These are phyloP conservation scores for Masnerella sp. DNA, from an alignment of 2,888 invertebrate species.

Conservation along the genomic window DNA sequence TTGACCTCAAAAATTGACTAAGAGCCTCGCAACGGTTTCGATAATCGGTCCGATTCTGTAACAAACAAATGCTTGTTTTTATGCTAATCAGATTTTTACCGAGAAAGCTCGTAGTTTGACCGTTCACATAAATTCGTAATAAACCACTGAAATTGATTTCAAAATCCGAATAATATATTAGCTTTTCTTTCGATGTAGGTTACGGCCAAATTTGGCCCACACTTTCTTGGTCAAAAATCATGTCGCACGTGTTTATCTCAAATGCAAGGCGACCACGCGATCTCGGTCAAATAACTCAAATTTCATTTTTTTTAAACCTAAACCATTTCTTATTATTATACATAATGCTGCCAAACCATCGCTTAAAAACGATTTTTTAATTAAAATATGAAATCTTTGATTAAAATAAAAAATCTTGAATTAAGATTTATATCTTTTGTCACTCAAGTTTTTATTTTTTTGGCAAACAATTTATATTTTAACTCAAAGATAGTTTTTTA, in stretches of 20 bases:
- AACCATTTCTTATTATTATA: no score
- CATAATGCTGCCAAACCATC: no score
- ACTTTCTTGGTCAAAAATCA: not conserved
- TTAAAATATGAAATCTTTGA: no score
- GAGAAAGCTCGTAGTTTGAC: slow-evolving; percentile 1
- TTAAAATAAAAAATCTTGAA: no score
- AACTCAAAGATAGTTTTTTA: no score
- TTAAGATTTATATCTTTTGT: no score
- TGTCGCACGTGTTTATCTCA: not conserved
- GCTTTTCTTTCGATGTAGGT: not conserved
- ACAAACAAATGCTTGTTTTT: slow-evolving; percentile 26
- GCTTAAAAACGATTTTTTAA: no score
- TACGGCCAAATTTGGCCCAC: slow-evolving; percentile 18
- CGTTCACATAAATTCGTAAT: slow-evolving; percentile 21
- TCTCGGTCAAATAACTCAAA: not conserved
- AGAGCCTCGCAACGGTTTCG: slow-evolving; percentile 1
- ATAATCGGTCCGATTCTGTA: slow-evolving; percentile 16
- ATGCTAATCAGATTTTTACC: slow-evolving; percentile 26
- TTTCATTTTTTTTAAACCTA: no score
- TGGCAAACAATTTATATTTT: no score
- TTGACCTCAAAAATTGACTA: slow-evolving; percentile 25
- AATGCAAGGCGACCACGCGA: not conserved
- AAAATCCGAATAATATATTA: slow-evolving; percentile 20
- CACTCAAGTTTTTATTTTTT: no score
- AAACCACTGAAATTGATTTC: slow-evolving; percentile 24